These are phyloP conservation scores for Anoplophora glabripennis DNA, from an alignment of 1,140 invertebrate species.

Conservation along the genomic window DNA sequence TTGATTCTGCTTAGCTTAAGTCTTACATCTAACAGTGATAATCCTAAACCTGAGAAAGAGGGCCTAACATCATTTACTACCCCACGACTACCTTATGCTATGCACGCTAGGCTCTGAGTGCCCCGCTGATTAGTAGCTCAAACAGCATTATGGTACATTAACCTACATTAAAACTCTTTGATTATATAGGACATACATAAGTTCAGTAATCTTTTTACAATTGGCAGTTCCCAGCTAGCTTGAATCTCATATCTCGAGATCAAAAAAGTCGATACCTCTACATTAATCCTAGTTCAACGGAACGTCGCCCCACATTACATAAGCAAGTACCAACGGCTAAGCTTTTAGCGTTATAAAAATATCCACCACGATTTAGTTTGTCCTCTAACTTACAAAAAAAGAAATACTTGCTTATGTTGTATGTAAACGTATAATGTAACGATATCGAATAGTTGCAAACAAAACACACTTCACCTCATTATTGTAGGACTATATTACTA, in stretches of 20 bases:
- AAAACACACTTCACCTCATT: slow-evolving; percentile 18
- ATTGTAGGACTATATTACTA: slow-evolving; percentile 7
- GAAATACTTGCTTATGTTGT: neutral
- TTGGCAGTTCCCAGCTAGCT: slow-evolving; percentile 49
- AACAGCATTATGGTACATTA: slow-evolving; percentile 40
- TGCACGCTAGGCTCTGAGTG: slow-evolving; percentile 24
- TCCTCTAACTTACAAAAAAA: neutral
- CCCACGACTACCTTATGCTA: slow-evolving; percentile 33
- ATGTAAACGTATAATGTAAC: slow-evolving; percentile 2
- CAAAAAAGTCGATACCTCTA: slow-evolving; percentile 34
- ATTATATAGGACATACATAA: slow-evolving; percentile 16
- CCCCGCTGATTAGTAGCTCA: slow-evolving; percentile 38
- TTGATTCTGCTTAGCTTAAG: slow-evolving; percentile 19
- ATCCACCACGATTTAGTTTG: no score
- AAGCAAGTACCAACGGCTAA: slow-evolving; percentile 10
- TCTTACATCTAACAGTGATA: slow-evolving; percentile 34
- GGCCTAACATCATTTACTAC: slow-evolving; percentile 41
- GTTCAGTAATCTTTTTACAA: slow-evolving; percentile 46
- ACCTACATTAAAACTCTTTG: slow-evolving; percentile 42
- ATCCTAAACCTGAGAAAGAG: slow-evolving; percentile 45
- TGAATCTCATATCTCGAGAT: slow-evolving; percentile 40
- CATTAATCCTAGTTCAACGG: slow-evolving; percentile 21
- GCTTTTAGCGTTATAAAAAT: no score
- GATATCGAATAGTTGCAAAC: slow-evolving; percentile 19
- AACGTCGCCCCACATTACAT: slow-evolving; percentile 12